phyloP scores from a whole-genome alignment of 2,797 vertebrate species.

The Agapornis canus region DNA sequence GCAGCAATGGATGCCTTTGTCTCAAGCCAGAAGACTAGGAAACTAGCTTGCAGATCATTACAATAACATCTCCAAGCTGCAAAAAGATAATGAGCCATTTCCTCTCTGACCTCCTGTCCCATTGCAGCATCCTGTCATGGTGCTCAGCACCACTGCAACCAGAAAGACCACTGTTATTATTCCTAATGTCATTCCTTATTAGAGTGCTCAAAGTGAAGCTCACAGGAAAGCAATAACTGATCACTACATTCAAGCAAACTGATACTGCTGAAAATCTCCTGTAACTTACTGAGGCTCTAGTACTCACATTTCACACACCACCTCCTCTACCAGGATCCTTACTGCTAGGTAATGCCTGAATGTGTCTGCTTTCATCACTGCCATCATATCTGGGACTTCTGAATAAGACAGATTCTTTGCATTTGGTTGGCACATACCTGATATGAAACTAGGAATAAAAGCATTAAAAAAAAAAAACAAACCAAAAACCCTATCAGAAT shows the following conservation, averaged over 20 bases:
- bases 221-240: background rate
- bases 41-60: background rate
- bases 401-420: background rate
- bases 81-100: conserved; percentile 14
- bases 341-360: background rate
- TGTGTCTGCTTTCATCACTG: background rate
- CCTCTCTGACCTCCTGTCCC: background rate
- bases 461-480: background rate
- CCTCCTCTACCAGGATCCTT: background rate
- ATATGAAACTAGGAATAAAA: background rate
- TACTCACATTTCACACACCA: background rate
- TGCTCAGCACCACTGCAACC: background rate
- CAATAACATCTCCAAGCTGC: background rate
- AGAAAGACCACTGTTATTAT: background rate
- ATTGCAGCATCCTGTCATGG: background rate
- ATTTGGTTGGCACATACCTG: background rate
- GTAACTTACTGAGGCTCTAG: background rate
- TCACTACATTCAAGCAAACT: background rate
- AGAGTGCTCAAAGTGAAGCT: background rate
- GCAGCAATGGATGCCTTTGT: background rate
- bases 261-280: background rate
- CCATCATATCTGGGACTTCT: background rate
- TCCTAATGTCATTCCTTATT: background rate
- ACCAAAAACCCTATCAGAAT: background rate
- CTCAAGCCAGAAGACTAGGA: background rate